Percentiles rank a stretch among this genome's conserved stretches.
Conservation (phyloP, 2,113 vertebrate genomes). For the Dendropsophus ebraccatus region DNA sequence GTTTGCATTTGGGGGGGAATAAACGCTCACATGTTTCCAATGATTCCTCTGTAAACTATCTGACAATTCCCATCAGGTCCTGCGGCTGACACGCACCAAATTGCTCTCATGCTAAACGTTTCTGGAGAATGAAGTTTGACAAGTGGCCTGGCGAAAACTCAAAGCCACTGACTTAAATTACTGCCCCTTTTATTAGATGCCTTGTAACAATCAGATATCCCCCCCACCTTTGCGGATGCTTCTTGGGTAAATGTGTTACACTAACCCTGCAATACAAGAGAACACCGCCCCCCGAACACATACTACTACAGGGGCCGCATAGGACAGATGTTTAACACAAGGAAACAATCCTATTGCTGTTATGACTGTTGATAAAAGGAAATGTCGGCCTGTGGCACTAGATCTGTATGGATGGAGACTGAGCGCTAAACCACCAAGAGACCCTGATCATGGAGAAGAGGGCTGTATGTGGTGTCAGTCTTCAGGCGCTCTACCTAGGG, state of each 20-base stretch:
- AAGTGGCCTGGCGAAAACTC: conserved; percentile 14
- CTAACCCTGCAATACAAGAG: neutral
- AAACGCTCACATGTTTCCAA: conserved; percentile 53
- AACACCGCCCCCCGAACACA: neutral
- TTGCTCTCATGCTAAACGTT: conserved; percentile 39
- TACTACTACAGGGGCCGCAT: neutral
- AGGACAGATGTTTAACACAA: conserved; percentile 4
- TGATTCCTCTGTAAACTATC: conserved; percentile 53
- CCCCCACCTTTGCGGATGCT: neutral
- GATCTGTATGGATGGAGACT: neutral
- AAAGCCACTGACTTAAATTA: conserved; percentile 25
- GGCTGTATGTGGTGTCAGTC: neutral
- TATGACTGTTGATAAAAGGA: conserved; percentile 15
- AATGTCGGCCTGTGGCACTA: neutral
- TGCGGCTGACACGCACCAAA: conserved; percentile 49
- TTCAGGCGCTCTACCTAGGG: too few species aligned
- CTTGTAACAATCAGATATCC: neutral
- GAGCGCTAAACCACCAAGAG: neutral
- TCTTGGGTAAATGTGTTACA: neutral
- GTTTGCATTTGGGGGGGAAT: conserved; percentile 38
- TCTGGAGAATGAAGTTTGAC: conserved; percentile 42
- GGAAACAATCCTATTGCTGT: conserved; percentile 34
- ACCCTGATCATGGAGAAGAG: conserved; percentile 9
- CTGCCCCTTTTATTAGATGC: conserved; percentile 23
- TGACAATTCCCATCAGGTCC: conserved; percentile 47